Evolutionary conservation across 2,113 vertebrate species (phyloP).

Genomic region (Coturnix japonica): DNA sequence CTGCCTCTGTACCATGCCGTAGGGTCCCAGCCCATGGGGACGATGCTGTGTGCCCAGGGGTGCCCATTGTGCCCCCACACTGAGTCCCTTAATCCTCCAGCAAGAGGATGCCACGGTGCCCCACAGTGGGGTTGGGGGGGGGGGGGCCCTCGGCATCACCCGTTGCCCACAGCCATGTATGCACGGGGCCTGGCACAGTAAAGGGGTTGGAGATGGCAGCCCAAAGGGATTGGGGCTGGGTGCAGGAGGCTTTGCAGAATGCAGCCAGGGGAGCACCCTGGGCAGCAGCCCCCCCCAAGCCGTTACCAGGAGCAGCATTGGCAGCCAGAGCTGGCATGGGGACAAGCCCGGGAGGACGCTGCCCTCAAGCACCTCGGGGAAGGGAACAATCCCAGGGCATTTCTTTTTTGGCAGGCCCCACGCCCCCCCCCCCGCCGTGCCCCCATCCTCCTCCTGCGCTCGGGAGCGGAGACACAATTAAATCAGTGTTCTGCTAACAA

Average conservation of each 20-base stretch:
- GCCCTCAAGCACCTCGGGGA: constrained; percentile 25
- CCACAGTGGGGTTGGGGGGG: not conserved
- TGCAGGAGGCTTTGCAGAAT: not conserved
- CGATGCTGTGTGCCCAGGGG: not conserved
- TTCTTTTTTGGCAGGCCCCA: constrained; percentile 52
- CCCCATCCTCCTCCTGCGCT: constrained; percentile 7
- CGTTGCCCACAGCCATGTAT: rapidly evolving
- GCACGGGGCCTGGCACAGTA: not conserved
- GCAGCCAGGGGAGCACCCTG: not conserved
- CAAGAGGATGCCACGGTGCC: not conserved
- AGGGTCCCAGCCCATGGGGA: not conserved
- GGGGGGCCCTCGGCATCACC: not conserved
- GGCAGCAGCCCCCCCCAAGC: rapidly evolving
- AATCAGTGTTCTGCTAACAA: constrained; percentile 58
- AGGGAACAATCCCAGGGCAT: constrained; percentile 42
- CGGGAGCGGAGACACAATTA: constrained; percentile 47
- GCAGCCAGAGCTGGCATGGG: constrained; percentile 23
- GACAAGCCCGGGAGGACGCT: constrained; percentile 23
- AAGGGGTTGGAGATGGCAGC: not conserved
- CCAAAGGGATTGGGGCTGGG: not conserved
- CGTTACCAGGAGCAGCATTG: constrained; percentile 31
- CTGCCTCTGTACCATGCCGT: not conserved
- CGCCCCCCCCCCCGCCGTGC: not conserved
- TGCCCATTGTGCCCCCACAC: rapidly evolving
- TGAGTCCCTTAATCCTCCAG: not conserved